Evolutionary conservation across 1,140 invertebrate genomes (phyloP).

Genomic region (Kradibia gibbosae): DNA sequence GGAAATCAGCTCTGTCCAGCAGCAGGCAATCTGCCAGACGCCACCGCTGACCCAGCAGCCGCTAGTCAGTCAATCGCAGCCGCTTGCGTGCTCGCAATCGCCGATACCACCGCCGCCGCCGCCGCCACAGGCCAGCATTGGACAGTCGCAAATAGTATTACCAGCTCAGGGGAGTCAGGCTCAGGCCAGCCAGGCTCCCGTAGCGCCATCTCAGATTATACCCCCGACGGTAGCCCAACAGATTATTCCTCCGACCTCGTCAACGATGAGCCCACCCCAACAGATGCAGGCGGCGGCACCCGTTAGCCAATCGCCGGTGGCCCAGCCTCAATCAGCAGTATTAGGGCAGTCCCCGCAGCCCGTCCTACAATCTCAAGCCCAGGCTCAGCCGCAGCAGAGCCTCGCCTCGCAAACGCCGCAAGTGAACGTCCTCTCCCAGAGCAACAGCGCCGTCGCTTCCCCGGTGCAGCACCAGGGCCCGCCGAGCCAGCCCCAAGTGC

Average conservation of each 20-base stretch:
- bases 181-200: constrained; percentile 20
- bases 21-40: constrained; percentile 50
- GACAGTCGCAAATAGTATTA: constrained; percentile 51
- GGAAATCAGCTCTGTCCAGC: constrained; percentile 57
- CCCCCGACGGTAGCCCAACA: constrained; percentile 35
- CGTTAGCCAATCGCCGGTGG: constrained; percentile 20
- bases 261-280: constrained; percentile 47
- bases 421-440: constrained; percentile 61
- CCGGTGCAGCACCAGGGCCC: constrained; percentile 54
- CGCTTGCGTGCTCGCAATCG: constrained; percentile 45
- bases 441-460: constrained; percentile 52
- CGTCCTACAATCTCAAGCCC: constrained; percentile 41
- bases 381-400: constrained; percentile 48
- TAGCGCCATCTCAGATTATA: constrained; percentile 40
- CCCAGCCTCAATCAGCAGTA: constrained; percentile 53
- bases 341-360: constrained; percentile 51
- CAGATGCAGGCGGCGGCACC: constrained; percentile 56
- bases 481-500: constrained; percentile 56
- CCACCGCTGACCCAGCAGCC: constrained; percentile 51
- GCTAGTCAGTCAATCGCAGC: constrained; percentile 50
- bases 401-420: constrained; percentile 58
- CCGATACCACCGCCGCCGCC: constrained; percentile 41
- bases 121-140: constrained; percentile 49
- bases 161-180: constrained; percentile 46
- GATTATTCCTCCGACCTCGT: constrained; percentile 50